Conservation (phyloP, 2,113 vertebrate species). For the Sorex fumeus region DNA sequence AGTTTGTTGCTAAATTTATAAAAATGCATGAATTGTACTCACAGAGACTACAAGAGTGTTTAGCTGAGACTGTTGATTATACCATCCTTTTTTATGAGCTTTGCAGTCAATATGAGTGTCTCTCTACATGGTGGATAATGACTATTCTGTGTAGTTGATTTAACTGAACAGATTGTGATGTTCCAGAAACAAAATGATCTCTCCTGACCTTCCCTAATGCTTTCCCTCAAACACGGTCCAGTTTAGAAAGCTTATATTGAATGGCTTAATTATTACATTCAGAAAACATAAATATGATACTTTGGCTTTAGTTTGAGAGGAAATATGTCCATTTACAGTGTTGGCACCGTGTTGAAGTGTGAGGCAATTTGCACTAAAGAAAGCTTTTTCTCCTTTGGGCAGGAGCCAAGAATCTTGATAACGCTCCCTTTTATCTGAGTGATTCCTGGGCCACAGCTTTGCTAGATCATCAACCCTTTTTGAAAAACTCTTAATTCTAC, state of each 20-base stretch:
- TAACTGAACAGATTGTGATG: slow-evolving; percentile 38
- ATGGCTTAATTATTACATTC: slow-evolving; percentile 85
- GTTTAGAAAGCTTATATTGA: slow-evolving; percentile 76
- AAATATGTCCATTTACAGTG: slow-evolving; percentile 82
- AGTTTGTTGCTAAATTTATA: slow-evolving; percentile 1
- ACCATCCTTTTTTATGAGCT: background rate
- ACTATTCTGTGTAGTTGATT: background rate
- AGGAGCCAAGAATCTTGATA: slow-evolving; percentile 79
- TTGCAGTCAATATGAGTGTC: background rate
- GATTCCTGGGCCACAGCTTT: slow-evolving; percentile 61
- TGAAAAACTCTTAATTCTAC: slow-evolving; percentile 35
- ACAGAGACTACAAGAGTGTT: background rate
- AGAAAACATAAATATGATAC: slow-evolving; percentile 86
- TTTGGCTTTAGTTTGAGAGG: slow-evolving; percentile 75
- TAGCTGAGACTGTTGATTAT: background rate
- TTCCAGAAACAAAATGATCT: slow-evolving; percentile 53
- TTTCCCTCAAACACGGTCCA: slow-evolving; percentile 66
- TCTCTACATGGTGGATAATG: background rate
- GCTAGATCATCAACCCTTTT: slow-evolving; percentile 47
- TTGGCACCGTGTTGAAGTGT: slow-evolving; percentile 79
- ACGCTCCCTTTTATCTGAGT: slow-evolving; percentile 69
- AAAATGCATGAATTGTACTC: background rate
- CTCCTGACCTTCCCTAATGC: slow-evolving; percentile 64
- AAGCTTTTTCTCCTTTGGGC: slow-evolving; percentile 81
- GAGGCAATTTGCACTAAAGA: slow-evolving; percentile 83